These are phyloP conservation scores for Danionella dracula DNA, from an alignment of 2,797 vertebrate genomes.

Conservation along the genomic window DNA sequence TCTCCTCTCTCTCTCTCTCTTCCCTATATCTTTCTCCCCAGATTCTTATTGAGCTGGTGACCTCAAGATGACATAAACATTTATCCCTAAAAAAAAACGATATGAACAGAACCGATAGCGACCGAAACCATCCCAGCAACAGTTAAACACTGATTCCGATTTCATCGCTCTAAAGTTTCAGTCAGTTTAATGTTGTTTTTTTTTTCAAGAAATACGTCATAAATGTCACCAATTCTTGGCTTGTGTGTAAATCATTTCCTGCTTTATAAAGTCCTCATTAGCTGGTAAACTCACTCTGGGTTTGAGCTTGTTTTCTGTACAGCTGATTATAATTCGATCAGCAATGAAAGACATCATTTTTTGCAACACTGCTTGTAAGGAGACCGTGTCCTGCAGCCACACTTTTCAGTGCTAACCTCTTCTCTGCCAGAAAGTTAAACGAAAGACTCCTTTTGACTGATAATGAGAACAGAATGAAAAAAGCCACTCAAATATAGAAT, in stretches of 20 bases:
- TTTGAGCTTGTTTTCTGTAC: not conserved
- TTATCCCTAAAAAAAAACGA: too few relatives aligned
- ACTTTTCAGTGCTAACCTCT: not conserved
- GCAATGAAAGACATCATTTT: conserved; percentile 28
- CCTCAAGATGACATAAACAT: too few relatives aligned
- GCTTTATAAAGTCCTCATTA: not conserved
- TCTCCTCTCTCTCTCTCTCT: too few relatives aligned
- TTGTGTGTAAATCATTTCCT: not conserved
- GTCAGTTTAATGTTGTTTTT: too few relatives aligned
- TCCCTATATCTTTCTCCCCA: too few relatives aligned
- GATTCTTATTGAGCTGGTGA: too few relatives aligned
- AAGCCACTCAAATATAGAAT: not conserved
- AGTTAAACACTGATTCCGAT: too few relatives aligned
- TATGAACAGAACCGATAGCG: too few relatives aligned
- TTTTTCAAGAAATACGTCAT: too few relatives aligned
- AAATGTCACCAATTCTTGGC: not conserved
- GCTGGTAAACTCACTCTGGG: not conserved
- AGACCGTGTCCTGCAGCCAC: conserved; percentile 34
- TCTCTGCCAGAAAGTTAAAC: conserved; percentile 19
- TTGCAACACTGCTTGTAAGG: conserved; percentile 19
- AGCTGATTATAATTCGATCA: not conserved
- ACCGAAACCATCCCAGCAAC: too few relatives aligned
- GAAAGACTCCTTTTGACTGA: conserved; percentile 27
- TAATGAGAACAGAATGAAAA: conserved; percentile 10
- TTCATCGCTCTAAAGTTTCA: too few relatives aligned